phyloP scores from a whole-genome alignment of 1,140 invertebrate species.

The Trissolcus basalis region DNA sequence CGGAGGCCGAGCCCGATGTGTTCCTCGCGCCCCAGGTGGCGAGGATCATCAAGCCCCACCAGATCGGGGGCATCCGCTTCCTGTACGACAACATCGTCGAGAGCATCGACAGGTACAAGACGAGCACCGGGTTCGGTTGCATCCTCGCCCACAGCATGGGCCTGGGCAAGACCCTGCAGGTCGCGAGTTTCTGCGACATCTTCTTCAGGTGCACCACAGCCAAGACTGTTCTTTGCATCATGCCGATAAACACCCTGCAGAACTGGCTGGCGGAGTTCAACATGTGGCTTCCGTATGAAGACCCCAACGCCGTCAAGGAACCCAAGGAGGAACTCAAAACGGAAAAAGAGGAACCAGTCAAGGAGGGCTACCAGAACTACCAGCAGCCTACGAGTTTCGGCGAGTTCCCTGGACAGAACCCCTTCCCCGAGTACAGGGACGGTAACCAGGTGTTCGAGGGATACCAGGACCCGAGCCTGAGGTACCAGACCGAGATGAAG shows the following conservation, averaged over 20 bases:
- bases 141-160: constrained; percentile 99
- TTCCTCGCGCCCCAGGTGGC: constrained; percentile 96
- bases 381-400: too few relatives aligned
- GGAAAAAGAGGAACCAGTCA: not conserved
- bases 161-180: constrained; percentile 97
- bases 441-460: too few relatives aligned
- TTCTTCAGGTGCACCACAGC: constrained; percentile 94
- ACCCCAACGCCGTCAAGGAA: constrained; percentile 60
- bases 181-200: constrained; percentile 96
- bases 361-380: too few relatives aligned
- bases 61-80: constrained; percentile 97
- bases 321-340: not conserved
- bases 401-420: not conserved
- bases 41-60: constrained; percentile 95
- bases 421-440: constrained; percentile 30
- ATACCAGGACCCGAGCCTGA: too few relatives aligned
- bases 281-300: constrained; percentile 89
- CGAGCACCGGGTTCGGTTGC: constrained; percentile 96
- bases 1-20: constrained; percentile 93
- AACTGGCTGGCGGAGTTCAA: constrained; percentile 99
- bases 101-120: constrained; percentile 86
- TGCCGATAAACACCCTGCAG: constrained; percentile 99
- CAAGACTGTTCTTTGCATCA: constrained; percentile 94
- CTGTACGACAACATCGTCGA: constrained; percentile 98
- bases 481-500: constrained; percentile 42